phyloP scores from a whole-genome alignment of 1,140 invertebrate species.

The Euborellia annulipes region DNA sequence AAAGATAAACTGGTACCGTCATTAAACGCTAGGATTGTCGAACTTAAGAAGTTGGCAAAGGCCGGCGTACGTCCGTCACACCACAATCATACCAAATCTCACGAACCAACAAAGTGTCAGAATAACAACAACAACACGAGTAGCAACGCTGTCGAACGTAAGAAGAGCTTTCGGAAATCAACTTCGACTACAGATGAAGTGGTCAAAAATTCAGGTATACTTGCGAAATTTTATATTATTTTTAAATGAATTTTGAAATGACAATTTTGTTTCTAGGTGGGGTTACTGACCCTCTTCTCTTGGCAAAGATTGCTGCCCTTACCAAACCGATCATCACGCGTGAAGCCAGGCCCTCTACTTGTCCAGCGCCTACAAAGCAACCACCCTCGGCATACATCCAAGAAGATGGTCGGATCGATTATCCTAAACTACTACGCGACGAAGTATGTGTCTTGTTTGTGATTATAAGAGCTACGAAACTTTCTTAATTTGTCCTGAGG shows the following conservation, averaged over 20 bases:
- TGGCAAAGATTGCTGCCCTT: conserved; percentile 45
- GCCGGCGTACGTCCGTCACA: neutral
- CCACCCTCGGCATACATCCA: conserved; percentile 37
- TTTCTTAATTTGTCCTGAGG: no score
- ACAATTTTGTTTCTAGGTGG: conserved; percentile 22
- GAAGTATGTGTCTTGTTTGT: no score
- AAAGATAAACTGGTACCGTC: conserved; percentile 63
- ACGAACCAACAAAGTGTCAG: conserved; percentile 17
- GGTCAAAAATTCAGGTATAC: conserved; percentile 31
- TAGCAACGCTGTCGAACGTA: conserved; percentile 28
- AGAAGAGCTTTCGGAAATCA: conserved; percentile 49
- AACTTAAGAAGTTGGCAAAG: conserved; percentile 48
- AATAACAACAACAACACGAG: conserved; percentile 20
- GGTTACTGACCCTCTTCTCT: conserved; percentile 48
- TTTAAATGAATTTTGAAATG: no score
- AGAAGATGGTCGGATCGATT: conserved; percentile 51
- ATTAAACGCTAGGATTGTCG: conserved; percentile 54
- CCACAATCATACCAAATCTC: conserved; percentile 21
- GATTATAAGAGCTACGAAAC: no score
- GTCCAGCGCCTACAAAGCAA: neutral
- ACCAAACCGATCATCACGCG: conserved; percentile 39
- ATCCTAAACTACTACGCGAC: conserved; percentile 63
- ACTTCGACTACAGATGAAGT: conserved; percentile 35
- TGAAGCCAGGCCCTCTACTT: conserved; percentile 31
- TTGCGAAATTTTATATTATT: no score